Percentiles rank a stretch among this genome's conserved stretches.
phyloP scores from a whole-genome alignment of 1,140 invertebrate species.

The Drosophila bifasciata region DNA sequence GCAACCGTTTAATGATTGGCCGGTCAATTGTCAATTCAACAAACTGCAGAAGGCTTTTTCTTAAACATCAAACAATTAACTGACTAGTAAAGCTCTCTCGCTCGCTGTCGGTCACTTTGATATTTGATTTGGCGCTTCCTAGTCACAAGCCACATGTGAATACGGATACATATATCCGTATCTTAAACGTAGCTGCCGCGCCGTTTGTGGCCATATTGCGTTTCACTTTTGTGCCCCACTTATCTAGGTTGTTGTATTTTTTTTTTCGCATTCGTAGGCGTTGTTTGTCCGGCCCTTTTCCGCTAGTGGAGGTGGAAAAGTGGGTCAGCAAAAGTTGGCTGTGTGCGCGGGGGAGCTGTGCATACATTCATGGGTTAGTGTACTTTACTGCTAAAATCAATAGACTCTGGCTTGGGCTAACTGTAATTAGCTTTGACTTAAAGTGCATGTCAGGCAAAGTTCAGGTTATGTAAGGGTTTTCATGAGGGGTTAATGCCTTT shows the following conservation, averaged over 20 bases:
- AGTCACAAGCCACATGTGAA: conserved; percentile 4
- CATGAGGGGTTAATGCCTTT: neutral
- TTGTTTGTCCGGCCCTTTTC: conserved; percentile 48
- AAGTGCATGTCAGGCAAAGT: conserved; percentile 60
- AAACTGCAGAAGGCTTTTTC: conserved; percentile 55
- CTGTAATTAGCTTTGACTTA: conserved; percentile 60
- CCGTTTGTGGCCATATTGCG: conserved; percentile 75
- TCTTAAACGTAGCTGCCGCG: conserved; percentile 2
- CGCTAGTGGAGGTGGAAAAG: conserved; percentile 39
- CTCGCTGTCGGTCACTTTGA: conserved; percentile 39
- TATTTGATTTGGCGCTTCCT: conserved; percentile 40
- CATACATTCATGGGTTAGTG: conserved; percentile 59
- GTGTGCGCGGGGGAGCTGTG: conserved; percentile 15
- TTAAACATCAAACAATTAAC: conserved; percentile 49
- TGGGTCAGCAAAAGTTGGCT: conserved; percentile 61
- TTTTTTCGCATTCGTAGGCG: conserved; percentile 59
- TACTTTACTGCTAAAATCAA: conserved; percentile 63
- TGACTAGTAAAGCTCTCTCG: conserved; percentile 7
- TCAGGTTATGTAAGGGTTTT: conserved; percentile 25
- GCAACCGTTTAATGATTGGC: neutral
- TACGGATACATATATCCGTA: conserved; percentile 5
- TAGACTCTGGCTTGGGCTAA: conserved; percentile 34
- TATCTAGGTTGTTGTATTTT: conserved; percentile 42
- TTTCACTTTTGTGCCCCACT: conserved; percentile 75
- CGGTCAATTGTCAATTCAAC: conserved; percentile 58